phyloP scores from a whole-genome alignment of 2,113 vertebrate genomes.

The Neolamprologus variostigma region DNA sequence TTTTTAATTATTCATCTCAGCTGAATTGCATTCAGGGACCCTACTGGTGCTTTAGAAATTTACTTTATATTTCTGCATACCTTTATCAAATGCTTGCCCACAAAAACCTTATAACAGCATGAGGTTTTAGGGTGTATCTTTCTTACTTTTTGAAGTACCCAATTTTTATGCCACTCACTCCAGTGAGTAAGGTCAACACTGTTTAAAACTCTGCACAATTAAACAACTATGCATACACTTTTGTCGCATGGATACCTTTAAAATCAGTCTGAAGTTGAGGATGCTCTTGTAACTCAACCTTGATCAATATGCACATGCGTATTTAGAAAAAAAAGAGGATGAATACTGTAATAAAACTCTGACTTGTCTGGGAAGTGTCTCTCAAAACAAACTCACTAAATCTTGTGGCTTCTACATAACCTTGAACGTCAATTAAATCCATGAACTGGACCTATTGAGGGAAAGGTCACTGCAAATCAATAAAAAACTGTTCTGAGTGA shows the following conservation, averaged over 20 bases:
- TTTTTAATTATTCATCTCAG: not conserved
- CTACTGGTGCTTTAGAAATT: not conserved
- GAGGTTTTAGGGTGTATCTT: not conserved
- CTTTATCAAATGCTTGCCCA: not conserved
- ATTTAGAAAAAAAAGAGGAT: not conserved
- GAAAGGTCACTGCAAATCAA: not conserved
- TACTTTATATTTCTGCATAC: not conserved
- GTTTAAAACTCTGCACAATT: not conserved
- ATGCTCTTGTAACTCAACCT: not conserved
- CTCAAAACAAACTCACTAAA: not conserved
- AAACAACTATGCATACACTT: not conserved
- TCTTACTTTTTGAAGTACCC: not conserved
- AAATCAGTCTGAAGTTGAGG: not conserved
- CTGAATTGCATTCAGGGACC: not conserved
- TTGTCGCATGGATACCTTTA: not conserved
- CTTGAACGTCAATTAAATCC: not conserved
- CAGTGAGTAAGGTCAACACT: not conserved
- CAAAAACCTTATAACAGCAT: not conserved
- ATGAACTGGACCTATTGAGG: not conserved
- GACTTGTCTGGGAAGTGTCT: not conserved
- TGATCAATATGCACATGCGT: not conserved
- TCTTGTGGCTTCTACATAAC: not conserved
- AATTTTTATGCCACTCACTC: not conserved
- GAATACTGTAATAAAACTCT: not conserved
- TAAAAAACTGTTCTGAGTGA: not conserved